These are phyloP conservation scores for Rosalia funebris DNA, from an alignment of 2,888 invertebrate genomes.

Conservation along the genomic window DNA sequence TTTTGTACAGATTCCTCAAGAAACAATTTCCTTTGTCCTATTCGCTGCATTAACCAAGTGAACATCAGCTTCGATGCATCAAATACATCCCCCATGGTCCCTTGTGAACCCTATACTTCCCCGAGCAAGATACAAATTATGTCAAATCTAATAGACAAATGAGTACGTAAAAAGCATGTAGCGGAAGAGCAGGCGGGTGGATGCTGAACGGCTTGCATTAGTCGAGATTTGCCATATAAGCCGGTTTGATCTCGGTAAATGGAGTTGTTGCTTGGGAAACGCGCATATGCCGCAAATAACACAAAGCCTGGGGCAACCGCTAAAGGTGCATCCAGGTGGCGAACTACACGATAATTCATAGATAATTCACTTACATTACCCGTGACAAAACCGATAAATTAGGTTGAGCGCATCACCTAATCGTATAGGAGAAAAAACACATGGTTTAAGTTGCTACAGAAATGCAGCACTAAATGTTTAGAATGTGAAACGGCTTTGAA, in stretches of 20 bases:
- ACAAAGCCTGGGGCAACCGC: slow-evolving; percentile 37
- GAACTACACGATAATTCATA: slow-evolving; percentile 48
- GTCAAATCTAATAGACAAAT: slow-evolving; percentile 53
- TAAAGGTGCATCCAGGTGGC: slow-evolving; percentile 52
- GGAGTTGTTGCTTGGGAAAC: slow-evolving; percentile 39
- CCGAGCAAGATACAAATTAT: slow-evolving; percentile 47
- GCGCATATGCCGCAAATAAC: slow-evolving; percentile 39
- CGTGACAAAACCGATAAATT: slow-evolving; percentile 43
- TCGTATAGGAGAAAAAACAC: slow-evolving; percentile 11
- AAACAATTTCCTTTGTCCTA: too few relatives aligned
- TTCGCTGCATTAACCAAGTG: slow-evolving; percentile 11
- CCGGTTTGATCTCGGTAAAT: slow-evolving; percentile 38
- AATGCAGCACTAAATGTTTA: too few relatives aligned
- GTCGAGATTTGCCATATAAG: slow-evolving; percentile 41
- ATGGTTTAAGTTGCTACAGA: slow-evolving; percentile 4
- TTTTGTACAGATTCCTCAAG: too few relatives aligned
- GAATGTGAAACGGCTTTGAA: too few relatives aligned
- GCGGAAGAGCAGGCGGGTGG: slow-evolving; percentile 37
- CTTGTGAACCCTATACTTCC: slow-evolving; percentile 10
- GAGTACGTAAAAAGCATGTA: slow-evolving; percentile 47
- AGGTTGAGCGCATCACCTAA: slow-evolving; percentile 10
- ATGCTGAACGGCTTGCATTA: slow-evolving; percentile 31
- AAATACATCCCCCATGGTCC: background rate
- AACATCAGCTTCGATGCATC: slow-evolving; percentile 13
- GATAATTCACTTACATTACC: slow-evolving; percentile 46